A percentile compares a stretch with the other conserved stretches of the same genome.
These are phyloP conservation scores for Leptarthrus brevirostris DNA, from an alignment of 2,888 invertebrate species.

Conservation along the genomic window DNA sequence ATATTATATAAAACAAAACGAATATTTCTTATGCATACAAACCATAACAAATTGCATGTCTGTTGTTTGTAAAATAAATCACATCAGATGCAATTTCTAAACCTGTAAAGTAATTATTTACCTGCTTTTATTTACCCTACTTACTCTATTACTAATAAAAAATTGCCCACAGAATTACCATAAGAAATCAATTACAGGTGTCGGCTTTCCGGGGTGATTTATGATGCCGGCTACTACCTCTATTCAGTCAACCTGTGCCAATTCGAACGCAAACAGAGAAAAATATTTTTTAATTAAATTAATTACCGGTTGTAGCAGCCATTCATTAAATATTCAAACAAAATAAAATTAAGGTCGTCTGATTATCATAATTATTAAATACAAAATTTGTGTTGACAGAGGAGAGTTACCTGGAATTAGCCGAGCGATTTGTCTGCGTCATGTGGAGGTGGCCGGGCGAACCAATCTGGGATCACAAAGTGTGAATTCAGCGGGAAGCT, in stretches of 20 bases:
- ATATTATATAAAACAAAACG: no score
- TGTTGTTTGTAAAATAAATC: neutral
- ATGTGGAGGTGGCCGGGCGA: neutral
- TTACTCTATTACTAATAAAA: no score
- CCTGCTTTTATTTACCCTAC: no score
- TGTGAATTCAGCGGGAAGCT: slow-evolving; percentile 15
- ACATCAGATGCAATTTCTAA: neutral
- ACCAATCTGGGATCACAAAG: slow-evolving; percentile 1
- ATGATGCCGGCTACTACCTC: slow-evolving; percentile 42
- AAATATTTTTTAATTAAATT: slow-evolving; percentile 37
- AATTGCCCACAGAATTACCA: slow-evolving; percentile 18
- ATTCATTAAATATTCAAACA: slow-evolving; percentile 39
- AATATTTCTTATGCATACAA: no score
- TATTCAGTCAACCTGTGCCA: slow-evolving; percentile 6
- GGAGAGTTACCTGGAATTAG: neutral
- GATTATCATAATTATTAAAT: slow-evolving; percentile 25
- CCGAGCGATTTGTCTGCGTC: slow-evolving; percentile 18
- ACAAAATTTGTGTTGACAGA: slow-evolving; percentile 34
- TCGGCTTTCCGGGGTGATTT: slow-evolving; percentile 31
- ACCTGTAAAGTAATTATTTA: neutral
- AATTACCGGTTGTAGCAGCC: slow-evolving; percentile 10
- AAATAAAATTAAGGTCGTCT: slow-evolving; percentile 35
- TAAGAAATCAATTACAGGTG: slow-evolving; percentile 31
- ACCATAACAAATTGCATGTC: neutral
- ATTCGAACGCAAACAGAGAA: slow-evolving; percentile 31